Percentiles rank a stretch among this genome's conserved stretches.
phyloP scores from a whole-genome alignment of 2,888 invertebrate species.

The Philereme vetulata region DNA sequence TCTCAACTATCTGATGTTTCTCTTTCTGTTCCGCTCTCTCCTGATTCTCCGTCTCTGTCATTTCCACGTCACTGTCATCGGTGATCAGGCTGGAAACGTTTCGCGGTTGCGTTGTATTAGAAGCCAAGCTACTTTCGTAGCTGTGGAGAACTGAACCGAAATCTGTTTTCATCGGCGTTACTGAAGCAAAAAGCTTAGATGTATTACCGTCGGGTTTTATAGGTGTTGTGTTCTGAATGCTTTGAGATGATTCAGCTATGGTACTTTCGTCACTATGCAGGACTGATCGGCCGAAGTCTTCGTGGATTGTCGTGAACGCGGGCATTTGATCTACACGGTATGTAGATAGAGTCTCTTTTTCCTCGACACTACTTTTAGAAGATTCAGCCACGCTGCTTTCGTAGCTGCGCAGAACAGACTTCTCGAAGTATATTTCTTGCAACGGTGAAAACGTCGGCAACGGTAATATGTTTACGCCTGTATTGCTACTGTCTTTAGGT shows the following conservation, averaged over 20 bases:
- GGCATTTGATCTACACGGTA: conserved; percentile 44
- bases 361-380: conserved; percentile 48
- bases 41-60: conserved; percentile 39
- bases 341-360: conserved; percentile 38
- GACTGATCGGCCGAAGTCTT: conserved; percentile 64
- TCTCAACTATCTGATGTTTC: conserved; percentile 71
- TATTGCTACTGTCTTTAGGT: conserved; percentile 46
- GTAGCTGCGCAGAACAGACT: conserved; percentile 68
- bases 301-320: conserved; percentile 58
- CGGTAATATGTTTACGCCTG: conserved; percentile 45
- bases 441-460: conserved; percentile 61
- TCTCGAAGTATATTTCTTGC: conserved; percentile 58
- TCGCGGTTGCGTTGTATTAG: conserved; percentile 35
- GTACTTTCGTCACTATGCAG: conserved; percentile 60
- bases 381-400: conserved; percentile 60
- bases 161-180: conserved; percentile 51
- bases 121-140: conserved; percentile 56
- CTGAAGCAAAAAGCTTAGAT: neutral
- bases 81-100: conserved; percentile 66
- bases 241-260: conserved; percentile 48
- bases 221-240: conserved; percentile 39
- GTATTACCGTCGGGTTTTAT: conserved; percentile 36
- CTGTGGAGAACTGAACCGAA: conserved; percentile 62
- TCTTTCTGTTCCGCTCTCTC: conserved; percentile 60
- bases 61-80: conserved; percentile 70